Conservation (phyloP, 2,113 vertebrate genomes). For the Poeciliopsis turrubarensis region DNA sequence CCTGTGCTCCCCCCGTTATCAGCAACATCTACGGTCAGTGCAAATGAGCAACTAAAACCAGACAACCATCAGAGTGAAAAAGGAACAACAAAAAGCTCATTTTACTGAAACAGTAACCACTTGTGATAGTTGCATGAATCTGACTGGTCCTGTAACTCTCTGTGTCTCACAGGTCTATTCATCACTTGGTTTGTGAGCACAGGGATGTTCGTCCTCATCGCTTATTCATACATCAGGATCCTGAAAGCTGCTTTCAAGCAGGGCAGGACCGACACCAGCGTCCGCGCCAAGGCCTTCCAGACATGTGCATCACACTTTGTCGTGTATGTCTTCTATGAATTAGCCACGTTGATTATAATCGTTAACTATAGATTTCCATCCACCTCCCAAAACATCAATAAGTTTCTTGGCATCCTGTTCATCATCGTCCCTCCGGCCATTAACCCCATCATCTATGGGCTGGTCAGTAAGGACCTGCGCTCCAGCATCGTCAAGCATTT, state of each 20-base stretch:
- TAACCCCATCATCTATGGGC: slow-evolving; percentile 69
- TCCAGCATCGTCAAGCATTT: slow-evolving; percentile 41
- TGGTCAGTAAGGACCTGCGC: slow-evolving; percentile 65
- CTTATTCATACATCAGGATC: slow-evolving; percentile 66
- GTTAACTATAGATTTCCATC: slow-evolving; percentile 46
- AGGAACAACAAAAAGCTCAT: no score
- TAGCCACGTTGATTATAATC: slow-evolving; percentile 9
- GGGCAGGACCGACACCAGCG: not conserved
- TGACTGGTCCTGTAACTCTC: not conserved
- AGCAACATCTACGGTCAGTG: slow-evolving; percentile 61
- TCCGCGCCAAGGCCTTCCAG: slow-evolving; percentile 57
- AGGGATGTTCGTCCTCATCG: slow-evolving; percentile 53
- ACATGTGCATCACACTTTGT: slow-evolving; percentile 58
- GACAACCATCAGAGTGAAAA: no score
- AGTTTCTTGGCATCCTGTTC: slow-evolving; percentile 54
- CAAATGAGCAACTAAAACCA: no score
- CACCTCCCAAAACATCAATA: slow-evolving; percentile 45
- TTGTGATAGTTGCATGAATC: no score
- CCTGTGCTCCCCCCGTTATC: slow-evolving; percentile 48
- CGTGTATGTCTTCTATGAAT: slow-evolving; percentile 50
- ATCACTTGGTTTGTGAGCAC: slow-evolving; percentile 49
- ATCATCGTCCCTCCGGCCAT: slow-evolving; percentile 49
- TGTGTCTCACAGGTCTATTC: slow-evolving; percentile 38
- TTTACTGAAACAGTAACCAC: no score
- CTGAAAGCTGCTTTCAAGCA: slow-evolving; percentile 38